phyloP scores from a whole-genome alignment of 2,888 invertebrate species.

The Eristalinus aeneus region DNA sequence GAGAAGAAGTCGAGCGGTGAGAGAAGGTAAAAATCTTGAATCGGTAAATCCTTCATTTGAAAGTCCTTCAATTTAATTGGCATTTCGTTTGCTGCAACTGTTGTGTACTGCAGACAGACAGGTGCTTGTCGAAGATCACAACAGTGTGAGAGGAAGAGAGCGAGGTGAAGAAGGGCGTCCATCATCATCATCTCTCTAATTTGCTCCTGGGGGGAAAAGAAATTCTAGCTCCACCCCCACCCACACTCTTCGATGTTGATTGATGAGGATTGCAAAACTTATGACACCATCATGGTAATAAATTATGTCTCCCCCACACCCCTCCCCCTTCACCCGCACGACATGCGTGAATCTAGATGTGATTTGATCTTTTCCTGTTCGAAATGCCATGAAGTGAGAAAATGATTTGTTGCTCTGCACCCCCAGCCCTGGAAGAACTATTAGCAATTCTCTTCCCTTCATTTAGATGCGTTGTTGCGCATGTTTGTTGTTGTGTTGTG shows the following conservation, averaged over 20 bases:
- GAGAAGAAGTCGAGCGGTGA: neutral
- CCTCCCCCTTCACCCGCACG: slow-evolving; percentile 1
- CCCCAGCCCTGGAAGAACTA: slow-evolving; percentile 26
- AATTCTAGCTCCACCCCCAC: neutral
- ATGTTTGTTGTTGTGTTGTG: neutral
- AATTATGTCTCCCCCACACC: slow-evolving; percentile 46
- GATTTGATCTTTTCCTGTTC: slow-evolving; percentile 61
- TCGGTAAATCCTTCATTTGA: slow-evolving; percentile 53
- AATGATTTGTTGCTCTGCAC: slow-evolving; percentile 58
- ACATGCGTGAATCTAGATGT: slow-evolving; percentile 40
- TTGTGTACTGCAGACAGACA: slow-evolving; percentile 3
- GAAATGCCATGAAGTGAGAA: slow-evolving; percentile 46
- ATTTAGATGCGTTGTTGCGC: neutral
- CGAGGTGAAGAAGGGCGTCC: too few species aligned
- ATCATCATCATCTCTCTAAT: neutral
- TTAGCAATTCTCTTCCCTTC: slow-evolving; percentile 34
- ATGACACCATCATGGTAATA: slow-evolving; percentile 66
- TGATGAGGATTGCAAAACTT: slow-evolving; percentile 69
- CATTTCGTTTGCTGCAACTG: slow-evolving; percentile 62
- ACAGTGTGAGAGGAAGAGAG: too few species aligned
- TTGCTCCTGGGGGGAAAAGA: neutral
- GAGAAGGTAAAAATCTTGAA: slow-evolving; percentile 30
- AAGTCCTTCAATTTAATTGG: slow-evolving; percentile 70
- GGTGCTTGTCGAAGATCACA: too few species aligned
- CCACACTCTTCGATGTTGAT: slow-evolving; percentile 56